A percentile compares a stretch with the other conserved stretches of the same genome.
phyloP scores from a whole-genome alignment of 2,888 invertebrate genomes.

The Sminthurides aquaticus region DNA sequence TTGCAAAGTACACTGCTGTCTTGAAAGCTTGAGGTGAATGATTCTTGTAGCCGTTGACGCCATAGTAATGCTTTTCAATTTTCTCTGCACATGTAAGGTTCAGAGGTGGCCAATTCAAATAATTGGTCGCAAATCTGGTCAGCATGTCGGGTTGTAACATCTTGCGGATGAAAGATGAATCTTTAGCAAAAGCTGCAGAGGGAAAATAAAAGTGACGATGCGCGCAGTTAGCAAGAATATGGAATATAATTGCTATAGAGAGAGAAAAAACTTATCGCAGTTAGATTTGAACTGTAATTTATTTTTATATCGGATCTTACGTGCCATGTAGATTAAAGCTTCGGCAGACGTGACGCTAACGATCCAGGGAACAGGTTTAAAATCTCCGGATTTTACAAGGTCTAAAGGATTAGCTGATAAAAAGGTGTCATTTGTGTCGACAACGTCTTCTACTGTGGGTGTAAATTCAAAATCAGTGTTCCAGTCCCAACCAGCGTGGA shows the following conservation, averaged over 20 bases:
- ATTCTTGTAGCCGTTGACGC: neutral
- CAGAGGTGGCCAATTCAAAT: neutral
- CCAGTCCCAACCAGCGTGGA: neutral
- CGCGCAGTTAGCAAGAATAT: too few relatives aligned
- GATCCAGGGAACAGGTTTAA: neutral
- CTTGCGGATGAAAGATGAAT: neutral
- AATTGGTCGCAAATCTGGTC: neutral
- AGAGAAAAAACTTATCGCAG: too few relatives aligned
- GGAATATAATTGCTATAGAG: too few relatives aligned
- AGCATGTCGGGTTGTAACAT: neutral
- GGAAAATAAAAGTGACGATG: too few relatives aligned
- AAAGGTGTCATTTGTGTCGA: neutral
- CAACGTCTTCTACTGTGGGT: neutral
- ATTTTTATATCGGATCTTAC: too few relatives aligned
- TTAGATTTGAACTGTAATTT: too few relatives aligned
- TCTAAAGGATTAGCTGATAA: neutral
- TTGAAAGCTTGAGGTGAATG: neutral
- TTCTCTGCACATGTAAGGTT: neutral
- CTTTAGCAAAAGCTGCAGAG: neutral
- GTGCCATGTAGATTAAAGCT: neutral
- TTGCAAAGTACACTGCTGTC: neutral
- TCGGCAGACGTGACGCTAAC: neutral
- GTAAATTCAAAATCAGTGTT: neutral
- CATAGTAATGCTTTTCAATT: neutral
- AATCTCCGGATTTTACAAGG: neutral